Conservation (phyloP, 1,140 invertebrate genomes). For the Brevipalpus yothersi region DNA sequence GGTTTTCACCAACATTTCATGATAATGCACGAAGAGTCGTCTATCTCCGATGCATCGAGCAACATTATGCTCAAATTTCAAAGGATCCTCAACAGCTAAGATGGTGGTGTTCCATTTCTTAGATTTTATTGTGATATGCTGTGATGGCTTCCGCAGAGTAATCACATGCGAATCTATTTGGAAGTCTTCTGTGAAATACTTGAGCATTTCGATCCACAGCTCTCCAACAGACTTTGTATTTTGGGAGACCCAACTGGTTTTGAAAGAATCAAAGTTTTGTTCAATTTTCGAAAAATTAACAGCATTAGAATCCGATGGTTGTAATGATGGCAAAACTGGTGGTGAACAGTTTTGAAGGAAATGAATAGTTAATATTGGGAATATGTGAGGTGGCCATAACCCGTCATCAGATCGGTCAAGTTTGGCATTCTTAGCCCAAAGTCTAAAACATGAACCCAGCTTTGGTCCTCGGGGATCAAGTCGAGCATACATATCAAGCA, state of each 20-base stretch:
- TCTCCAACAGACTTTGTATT: slow-evolving; percentile 25
- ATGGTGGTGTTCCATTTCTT: slow-evolving; percentile 30
- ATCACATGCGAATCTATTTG: slow-evolving; percentile 28
- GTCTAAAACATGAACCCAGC: slow-evolving; percentile 6
- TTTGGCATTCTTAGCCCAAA: slow-evolving; percentile 21
- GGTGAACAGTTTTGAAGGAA: slow-evolving; percentile 30
- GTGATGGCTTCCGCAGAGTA: slow-evolving; percentile 22
- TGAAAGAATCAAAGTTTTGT: not conserved
- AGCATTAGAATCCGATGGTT: slow-evolving; percentile 18
- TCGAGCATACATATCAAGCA: slow-evolving; percentile 3
- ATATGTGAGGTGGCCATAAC: slow-evolving; percentile 33
- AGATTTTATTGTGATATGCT: slow-evolving; percentile 23
- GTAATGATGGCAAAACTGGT: slow-evolving; percentile 33
- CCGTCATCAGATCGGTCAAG: slow-evolving; percentile 32
- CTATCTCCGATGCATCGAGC: not conserved
- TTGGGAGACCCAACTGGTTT: not conserved
- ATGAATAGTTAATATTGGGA: slow-evolving; percentile 31
- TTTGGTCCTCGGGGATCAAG: slow-evolving; percentile 4
- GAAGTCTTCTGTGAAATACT: slow-evolving; percentile 30
- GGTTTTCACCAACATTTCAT: slow-evolving; percentile 13
- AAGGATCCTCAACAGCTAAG: slow-evolving; percentile 28
- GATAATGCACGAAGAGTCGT: not conserved
- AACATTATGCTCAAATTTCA: not conserved
- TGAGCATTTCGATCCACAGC: slow-evolving; percentile 28
- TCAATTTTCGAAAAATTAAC: not conserved